These are phyloP conservation scores for Tuta absoluta DNA, from an alignment of 2,888 invertebrate genomes.

Conservation along the genomic window DNA sequence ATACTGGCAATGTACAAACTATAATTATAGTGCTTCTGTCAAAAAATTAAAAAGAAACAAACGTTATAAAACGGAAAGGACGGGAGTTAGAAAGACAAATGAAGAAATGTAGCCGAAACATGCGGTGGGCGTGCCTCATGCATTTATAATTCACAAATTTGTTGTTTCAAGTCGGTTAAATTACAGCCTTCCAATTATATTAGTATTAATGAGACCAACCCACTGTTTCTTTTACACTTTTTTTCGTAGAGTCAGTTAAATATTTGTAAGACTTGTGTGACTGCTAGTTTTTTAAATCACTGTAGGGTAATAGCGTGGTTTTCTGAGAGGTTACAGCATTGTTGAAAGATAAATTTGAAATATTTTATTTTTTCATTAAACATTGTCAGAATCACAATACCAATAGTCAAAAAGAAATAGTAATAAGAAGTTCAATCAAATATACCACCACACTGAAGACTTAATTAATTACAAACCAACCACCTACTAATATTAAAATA, in stretches of 20 bases:
- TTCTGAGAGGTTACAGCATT: background rate
- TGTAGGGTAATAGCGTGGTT: background rate
- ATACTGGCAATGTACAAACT: constrained; percentile 48
- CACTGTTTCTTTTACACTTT: constrained; percentile 57
- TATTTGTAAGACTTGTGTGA: constrained; percentile 25
- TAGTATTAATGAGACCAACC: constrained; percentile 73
- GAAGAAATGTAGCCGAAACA: constrained; percentile 68
- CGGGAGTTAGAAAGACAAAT: constrained; percentile 66
- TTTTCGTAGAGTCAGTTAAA: constrained; percentile 34
- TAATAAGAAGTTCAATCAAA: no score
- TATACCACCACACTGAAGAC: no score
- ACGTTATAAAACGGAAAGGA: constrained; percentile 47
- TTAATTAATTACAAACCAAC: no score
- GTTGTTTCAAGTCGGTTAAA: constrained; percentile 75
- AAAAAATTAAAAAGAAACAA: constrained; percentile 53
- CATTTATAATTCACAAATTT: constrained; percentile 79
- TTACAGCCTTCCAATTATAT: constrained; percentile 76
- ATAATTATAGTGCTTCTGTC: constrained; percentile 64
- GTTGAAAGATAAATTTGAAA: no score
- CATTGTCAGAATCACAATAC: no score
- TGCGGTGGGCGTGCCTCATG: constrained; percentile 67
- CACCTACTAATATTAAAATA: no score
- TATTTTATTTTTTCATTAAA: no score
- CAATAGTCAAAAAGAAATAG: no score
- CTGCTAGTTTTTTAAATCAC: background rate